Evolutionary conservation across 2,113 vertebrate genomes (phyloP).

Genomic region (Pachycephala philippinensis): DNA sequence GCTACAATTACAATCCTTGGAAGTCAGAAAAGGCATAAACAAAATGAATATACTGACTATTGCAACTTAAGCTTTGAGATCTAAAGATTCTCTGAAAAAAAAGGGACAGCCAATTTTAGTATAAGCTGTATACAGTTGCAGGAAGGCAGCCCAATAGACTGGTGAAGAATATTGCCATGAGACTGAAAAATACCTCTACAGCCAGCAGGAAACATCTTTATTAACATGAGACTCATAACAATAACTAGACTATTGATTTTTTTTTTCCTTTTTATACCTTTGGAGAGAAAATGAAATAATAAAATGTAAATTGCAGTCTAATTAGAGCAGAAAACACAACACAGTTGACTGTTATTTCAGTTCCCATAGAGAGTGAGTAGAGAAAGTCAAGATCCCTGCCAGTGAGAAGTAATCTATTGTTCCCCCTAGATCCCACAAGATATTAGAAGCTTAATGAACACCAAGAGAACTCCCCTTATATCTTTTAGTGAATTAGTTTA

Average conservation of each 20-base stretch:
- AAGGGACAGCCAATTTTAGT: neutral
- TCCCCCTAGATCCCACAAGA: neutral
- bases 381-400: neutral
- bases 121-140: neutral
- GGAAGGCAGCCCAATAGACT: neutral
- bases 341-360: neutral
- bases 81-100: neutral
- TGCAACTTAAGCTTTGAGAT: neutral
- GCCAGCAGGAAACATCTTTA: neutral
- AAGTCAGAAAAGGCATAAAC: neutral
- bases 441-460: neutral
- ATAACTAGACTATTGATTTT: neutral
- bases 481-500: neutral
- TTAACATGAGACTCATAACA: neutral
- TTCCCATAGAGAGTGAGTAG: neutral
- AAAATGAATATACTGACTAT: neutral
- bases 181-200: neutral
- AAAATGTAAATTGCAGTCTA: neutral
- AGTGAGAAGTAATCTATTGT: neutral
- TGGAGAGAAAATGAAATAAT: neutral
- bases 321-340: neutral
- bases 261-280: neutral
- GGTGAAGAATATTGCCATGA: neutral
- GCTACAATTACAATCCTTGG: neutral
- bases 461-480: neutral